Base-by-base conservation (phyloP, 2,113 vertebrate species). In the Tympanuchus pallidicinctus region DNA sequence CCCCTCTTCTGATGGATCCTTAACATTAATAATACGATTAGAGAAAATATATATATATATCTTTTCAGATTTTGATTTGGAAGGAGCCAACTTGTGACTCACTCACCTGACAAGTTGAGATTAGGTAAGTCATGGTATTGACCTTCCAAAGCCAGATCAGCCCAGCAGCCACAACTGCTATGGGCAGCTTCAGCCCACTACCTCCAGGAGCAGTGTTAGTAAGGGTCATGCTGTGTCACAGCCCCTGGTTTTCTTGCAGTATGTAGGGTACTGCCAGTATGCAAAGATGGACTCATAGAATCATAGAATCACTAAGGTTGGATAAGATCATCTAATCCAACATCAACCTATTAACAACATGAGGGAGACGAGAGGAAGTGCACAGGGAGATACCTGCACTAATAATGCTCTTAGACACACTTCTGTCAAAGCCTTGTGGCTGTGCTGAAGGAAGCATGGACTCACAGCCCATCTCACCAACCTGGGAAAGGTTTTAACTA, bases 1-100 rank as follows among this genome's bases (percentile, higher is more conserved):
- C 48, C 48, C 11, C 22, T 50, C 48, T 24, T 24, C 48, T 22
- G 11, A 50, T 24, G 11, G 48, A 50, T 77, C 67, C 45, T 89
- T 92, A 82, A 76, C 19, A 93, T 45, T 87, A 93, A 89, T 80
- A 89, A 89, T 52, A 89, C 79, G 60, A 89, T 94, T 86, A 81
- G 45, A 80, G 59, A 83, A 25, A 70, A 66, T 88, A 92, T 71
- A 94, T 85, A 86, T 89, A 87, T 30, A n/a, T 56, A 69, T 92
- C 59, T 63, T 70, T 70, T 92, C 85, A 75, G 71, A 80, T 94
- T 71, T 89, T 92, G 67, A 70, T 91, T 34, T 90, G 70, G 81
- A 89, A 89, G 81, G 93, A 88, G 76, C 21, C 65, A 92, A 43
- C 60, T 82, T 92, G 67, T 92, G 78, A 80, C 30, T 92, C 85